Conservation (phyloP, 2,797 vertebrate species). For the Ambastaia sidthimunki region DNA sequence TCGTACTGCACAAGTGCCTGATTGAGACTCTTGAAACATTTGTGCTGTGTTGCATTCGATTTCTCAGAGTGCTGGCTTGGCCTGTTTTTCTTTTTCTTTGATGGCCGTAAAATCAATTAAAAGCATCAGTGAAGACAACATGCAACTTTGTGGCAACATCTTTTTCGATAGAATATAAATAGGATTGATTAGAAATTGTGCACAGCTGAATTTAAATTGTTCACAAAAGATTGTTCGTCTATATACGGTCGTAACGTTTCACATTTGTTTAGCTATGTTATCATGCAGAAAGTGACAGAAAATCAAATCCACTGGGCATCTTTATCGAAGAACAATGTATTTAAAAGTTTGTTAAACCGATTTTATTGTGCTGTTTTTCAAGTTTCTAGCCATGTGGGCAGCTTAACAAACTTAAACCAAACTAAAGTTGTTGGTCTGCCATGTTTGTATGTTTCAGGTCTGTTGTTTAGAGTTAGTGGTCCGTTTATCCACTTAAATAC, state of each 20-base stretch:
- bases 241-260: no score
- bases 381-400: no score
- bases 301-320: no score
- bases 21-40: conserved; percentile 51
- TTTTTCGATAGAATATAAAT: conserved; percentile 25
- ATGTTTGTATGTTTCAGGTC: background rate
- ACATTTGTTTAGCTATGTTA: no score
- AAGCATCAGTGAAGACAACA: conserved; percentile 29
- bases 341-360: no score
- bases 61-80: conserved; percentile 41
- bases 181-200: conserved; percentile 15
- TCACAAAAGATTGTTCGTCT: background rate
- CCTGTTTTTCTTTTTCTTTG: conserved; percentile 44
- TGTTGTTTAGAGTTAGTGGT: background rate
- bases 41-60: conserved; percentile 57
- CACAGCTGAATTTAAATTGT: background rate
- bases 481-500: conserved; percentile 3
- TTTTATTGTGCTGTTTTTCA: no score
- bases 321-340: no score
- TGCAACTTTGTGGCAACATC: conserved; percentile 17
- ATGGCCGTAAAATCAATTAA: conserved; percentile 59
- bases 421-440: no score
- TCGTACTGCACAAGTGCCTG: conserved; percentile 38
- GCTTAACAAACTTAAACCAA: no score
- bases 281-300: no score